Percentiles rank a stretch among this genome's conserved stretches.
Conservation (phyloP, 2,888 invertebrate genomes). For the Netelia fuscicornis region DNA sequence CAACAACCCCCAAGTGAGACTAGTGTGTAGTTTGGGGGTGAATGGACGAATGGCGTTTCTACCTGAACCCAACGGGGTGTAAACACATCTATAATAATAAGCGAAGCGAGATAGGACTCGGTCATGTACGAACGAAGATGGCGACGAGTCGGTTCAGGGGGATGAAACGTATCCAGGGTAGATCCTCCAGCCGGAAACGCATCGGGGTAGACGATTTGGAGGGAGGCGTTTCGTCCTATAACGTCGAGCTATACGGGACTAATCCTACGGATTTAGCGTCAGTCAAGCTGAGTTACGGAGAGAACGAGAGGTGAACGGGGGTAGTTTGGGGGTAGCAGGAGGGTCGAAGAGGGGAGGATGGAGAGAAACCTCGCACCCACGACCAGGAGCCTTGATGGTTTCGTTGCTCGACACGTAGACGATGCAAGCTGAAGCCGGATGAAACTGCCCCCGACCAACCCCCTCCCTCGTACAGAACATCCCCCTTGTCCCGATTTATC, state of each 20-base stretch:
- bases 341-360: not conserved
- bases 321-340: not conserved
- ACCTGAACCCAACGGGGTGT: not conserved
- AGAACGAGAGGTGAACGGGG: conserved; percentile 67
- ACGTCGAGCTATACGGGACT: conserved; percentile 71
- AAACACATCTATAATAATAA: not conserved
- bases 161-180: not conserved
- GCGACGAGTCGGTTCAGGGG: not conserved
- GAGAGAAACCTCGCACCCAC: conserved; percentile 2
- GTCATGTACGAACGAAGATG: not conserved
- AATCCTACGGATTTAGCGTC: conserved; percentile 82
- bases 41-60: conserved; percentile 30
- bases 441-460: conserved; percentile 29
- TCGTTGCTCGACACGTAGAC: conserved; percentile 39
- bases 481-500: conserved; percentile 74
- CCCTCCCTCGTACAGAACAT: conserved; percentile 32
- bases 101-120: not conserved
- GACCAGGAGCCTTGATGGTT: conserved; percentile 29
- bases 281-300: conserved; percentile 82
- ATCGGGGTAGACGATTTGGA: conserved; percentile 60
- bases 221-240: conserved; percentile 38
- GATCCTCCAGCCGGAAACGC: conserved; percentile 15
- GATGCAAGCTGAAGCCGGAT: conserved; percentile 14
- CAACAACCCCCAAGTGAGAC: conserved; percentile 25
- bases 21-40: not conserved